These are phyloP conservation scores for Trematomus bernacchii DNA, from an alignment of 2,797 vertebrate species.

Conservation along the genomic window DNA sequence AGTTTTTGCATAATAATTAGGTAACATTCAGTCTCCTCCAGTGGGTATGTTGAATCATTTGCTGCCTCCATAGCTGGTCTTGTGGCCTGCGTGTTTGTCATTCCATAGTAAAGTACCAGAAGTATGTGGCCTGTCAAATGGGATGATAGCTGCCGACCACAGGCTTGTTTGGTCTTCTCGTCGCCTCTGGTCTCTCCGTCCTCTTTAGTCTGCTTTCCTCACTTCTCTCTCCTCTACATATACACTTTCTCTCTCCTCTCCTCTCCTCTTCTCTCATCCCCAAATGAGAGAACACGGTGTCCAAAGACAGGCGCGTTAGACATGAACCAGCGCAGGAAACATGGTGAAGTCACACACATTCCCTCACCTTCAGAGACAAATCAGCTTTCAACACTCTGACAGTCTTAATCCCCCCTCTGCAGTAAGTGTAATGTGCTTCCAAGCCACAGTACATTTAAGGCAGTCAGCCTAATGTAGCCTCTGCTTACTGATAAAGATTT, in stretches of 20 bases:
- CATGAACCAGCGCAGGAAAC: conserved; percentile 65
- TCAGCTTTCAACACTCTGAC: conserved; percentile 49
- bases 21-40: conserved; percentile 17
- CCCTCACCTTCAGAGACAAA: conserved; percentile 53
- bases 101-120: conserved; percentile 77
- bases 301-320: conserved; percentile 53
- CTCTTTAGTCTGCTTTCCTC: conserved; percentile 37
- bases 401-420: conserved; percentile 40
- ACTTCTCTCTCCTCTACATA: neutral
- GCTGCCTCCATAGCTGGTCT: conserved; percentile 52
- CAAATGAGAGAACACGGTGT: conserved; percentile 40
- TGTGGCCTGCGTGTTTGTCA: conserved; percentile 74
- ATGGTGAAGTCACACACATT: conserved; percentile 60
- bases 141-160: conserved; percentile 59
- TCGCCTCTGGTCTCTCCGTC: conserved; percentile 40
- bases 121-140: conserved; percentile 67
- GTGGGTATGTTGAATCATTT: conserved; percentile 26
- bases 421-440: conserved; percentile 8
- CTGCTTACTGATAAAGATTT: neutral
- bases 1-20: conserved; percentile 7
- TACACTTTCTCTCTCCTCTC: neutral
- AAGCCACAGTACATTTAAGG: conserved; percentile 50
- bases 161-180: conserved; percentile 61
- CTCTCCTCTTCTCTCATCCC: conserved; percentile 13
- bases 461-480: conserved; percentile 18